Evolutionary conservation across 1,140 invertebrate species (phyloP), one percentile per base, ranked within the genome.

Genomic region (Megathymus violae): DNA sequence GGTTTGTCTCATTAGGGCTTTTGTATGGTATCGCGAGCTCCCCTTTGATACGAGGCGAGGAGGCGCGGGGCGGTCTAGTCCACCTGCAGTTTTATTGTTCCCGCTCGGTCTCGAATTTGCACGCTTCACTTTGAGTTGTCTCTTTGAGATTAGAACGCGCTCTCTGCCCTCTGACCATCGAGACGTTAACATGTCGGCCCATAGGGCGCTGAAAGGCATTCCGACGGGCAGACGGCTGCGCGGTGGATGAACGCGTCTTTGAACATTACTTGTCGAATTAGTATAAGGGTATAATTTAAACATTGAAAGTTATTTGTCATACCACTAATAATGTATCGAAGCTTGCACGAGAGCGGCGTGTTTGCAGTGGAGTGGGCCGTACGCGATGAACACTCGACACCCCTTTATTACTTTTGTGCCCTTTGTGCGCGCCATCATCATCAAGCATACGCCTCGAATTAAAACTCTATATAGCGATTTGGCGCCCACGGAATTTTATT

Each of bases 1-100:
- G 85, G 86, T 90, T 89, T 88, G 88, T 90, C 88, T 90, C 88
- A 89, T 90, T 90, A 90, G 88, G 85, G 83, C 86, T 89, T 89
- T 90, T 89, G 88, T 88, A 77, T 85, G 80, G 84, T 82, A 83
- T 88, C 80, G 82, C 82, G 78, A 72, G 84, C 71, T 84, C 74
- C 74, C 78, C 85, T 88, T 87, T 87, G 85, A 86, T 82, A 81
- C 76, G 76, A 76, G 74, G 71, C 63, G 67, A 46, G 73, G 76
- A 66, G 72, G 72, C 69, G 71, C 73, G 67, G 74, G 68, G 76
- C 70, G 78, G 72, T 63, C 69, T 64, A 73, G 82, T 88, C 88
- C 84, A 88, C 85, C 84, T 88, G 85, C 88, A 88, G 69, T 88
- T 86, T 85, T 88, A 88, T 90, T 89, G 88, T 89, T 84, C 79